phyloP scores from a whole-genome alignment of 2,888 invertebrate genomes.

The Stenoptilia bipunctidactyla region DNA sequence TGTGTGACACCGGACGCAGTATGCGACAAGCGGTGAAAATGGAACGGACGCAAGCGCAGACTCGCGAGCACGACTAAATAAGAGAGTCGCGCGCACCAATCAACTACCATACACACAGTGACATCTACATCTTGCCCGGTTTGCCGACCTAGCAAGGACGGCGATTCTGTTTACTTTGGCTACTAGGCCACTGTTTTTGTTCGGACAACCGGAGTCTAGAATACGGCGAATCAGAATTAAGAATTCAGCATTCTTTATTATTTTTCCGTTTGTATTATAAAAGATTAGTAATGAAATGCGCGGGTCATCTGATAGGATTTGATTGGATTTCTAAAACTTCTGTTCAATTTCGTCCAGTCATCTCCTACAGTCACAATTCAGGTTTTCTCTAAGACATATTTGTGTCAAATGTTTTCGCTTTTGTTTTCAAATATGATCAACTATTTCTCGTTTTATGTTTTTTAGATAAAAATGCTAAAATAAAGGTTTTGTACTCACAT shows the following conservation, averaged over 20 bases:
- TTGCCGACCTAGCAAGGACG: constrained; percentile 63
- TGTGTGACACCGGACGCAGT: constrained; percentile 61
- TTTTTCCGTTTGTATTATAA: background rate
- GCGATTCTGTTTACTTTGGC: constrained; percentile 40
- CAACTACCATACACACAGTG: constrained; percentile 5
- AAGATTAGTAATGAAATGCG: background rate
- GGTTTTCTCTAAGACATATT: no score
- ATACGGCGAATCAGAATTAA: constrained; percentile 21
- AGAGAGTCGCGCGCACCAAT: constrained; percentile 3
- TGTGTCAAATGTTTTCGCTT: no score
- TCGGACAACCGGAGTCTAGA: constrained; percentile 37
- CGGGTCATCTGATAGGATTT: background rate
- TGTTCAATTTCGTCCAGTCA: no score
- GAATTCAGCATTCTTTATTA: constrained; percentile 14
- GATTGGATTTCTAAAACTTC: background rate
- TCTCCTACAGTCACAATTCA: no score
- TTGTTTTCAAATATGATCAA: no score
- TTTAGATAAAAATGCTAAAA: no score
- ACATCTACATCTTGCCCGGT: constrained; percentile 21
- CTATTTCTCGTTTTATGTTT: no score
- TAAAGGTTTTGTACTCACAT: no score
- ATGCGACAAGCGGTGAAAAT: constrained; percentile 42
- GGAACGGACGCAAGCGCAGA: constrained; percentile 46
- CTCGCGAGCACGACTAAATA: background rate
- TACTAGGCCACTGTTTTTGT: constrained; percentile 51